phyloP scores from a whole-genome alignment of 2,888 invertebrate species.

The Chironomus riparius region DNA sequence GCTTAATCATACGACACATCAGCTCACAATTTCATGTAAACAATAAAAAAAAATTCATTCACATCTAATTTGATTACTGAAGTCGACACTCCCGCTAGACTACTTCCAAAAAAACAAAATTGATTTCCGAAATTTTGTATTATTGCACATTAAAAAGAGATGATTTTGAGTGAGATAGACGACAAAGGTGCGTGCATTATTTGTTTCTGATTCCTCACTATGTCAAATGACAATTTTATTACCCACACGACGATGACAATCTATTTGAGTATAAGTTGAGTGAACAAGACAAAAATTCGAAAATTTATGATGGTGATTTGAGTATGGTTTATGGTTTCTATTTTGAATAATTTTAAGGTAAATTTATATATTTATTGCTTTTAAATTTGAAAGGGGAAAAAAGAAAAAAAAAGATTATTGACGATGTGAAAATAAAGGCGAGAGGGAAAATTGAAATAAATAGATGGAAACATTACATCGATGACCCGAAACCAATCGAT shows the following conservation, averaged over 20 bases:
- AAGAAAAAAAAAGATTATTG: not conserved
- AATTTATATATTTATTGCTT: conserved; percentile 19
- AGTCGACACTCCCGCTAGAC: too few species aligned
- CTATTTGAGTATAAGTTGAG: not conserved
- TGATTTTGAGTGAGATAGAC: not conserved
- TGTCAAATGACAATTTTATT: conserved; percentile 14
- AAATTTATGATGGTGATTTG: conserved; percentile 22
- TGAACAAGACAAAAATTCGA: not conserved
- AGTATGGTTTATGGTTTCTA: conserved; percentile 13
- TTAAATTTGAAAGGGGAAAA: conserved; percentile 5
- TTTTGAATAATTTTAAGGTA: conserved; percentile 13
- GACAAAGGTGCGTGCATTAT: conserved; percentile 19
- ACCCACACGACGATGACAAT: conserved; percentile 24
- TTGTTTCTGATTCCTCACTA: not conserved
- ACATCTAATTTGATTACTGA: too few species aligned
- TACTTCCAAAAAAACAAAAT: not conserved
- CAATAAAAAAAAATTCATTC: too few species aligned
- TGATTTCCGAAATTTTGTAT: not conserved
- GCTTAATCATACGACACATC: too few species aligned
- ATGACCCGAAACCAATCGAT: conserved; percentile 26
- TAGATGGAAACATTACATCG: conserved; percentile 11
- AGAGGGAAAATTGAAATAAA: conserved; percentile 19
- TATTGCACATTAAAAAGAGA: not conserved
- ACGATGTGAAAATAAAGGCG: not conserved
- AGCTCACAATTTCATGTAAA: too few species aligned